Conservation (phyloP, 2,797 vertebrate genomes). For the Crypturellus tataupa region DNA sequence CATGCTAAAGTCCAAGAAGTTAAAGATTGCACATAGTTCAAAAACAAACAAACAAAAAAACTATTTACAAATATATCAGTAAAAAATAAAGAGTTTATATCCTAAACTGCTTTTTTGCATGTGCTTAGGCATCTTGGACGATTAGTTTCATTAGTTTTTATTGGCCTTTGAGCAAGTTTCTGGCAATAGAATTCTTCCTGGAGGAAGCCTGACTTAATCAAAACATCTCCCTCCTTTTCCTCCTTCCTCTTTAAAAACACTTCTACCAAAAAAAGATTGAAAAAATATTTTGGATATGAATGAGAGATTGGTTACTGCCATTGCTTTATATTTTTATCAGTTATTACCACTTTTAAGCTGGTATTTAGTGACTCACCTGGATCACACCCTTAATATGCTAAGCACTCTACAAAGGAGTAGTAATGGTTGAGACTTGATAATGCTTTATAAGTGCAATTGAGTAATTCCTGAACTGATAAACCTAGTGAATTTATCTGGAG, state of each 20-base stretch:
- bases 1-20: background rate
- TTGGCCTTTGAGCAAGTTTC: conserved; percentile 26
- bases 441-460: background rate
- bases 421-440: background rate
- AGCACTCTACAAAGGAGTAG: background rate
- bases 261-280: background rate
- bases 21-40: background rate
- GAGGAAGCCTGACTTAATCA: conserved; percentile 26
- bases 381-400: background rate
- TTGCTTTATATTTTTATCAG: background rate
- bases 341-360: background rate
- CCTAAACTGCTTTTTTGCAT: background rate
- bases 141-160: conserved; percentile 39
- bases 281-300: background rate
- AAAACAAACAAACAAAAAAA: too few species aligned
- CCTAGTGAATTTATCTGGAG: background rate
- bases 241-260: background rate
- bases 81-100: background rate
- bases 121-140: background rate
- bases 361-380: background rate
- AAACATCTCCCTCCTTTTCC: background rate
- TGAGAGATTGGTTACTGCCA: background rate
- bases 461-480: background rate
- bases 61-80: background rate
- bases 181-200: conserved; percentile 20